Percentiles rank a stretch among this genome's conserved stretches.
Conservation (phyloP, 2,888 invertebrate species). For the Spilarctia lutea region DNA sequence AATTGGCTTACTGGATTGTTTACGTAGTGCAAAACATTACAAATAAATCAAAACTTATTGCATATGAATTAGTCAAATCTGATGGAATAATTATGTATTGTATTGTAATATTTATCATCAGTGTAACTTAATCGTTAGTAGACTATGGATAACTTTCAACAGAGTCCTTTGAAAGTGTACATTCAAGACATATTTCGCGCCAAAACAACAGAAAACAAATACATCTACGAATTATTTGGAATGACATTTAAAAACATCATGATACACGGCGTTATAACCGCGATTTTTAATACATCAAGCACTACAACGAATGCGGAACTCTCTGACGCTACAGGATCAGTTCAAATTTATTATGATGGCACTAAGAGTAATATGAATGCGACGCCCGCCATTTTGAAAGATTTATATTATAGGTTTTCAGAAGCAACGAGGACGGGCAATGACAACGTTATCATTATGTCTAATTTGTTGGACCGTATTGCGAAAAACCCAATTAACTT, state of each 20-base stretch:
- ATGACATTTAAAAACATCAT: slow-evolving; percentile 77
- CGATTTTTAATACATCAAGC: slow-evolving; percentile 64
- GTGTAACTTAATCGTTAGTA: background rate
- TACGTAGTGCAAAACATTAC: background rate
- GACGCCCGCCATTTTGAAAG: slow-evolving; percentile 57
- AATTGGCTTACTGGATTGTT: no score
- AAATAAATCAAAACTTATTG: no score
- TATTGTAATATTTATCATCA: background rate
- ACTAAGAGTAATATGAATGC: slow-evolving; percentile 67
- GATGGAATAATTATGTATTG: background rate
- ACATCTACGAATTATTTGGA: slow-evolving; percentile 75
- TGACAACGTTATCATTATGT: slow-evolving; percentile 66
- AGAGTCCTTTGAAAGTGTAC: slow-evolving; percentile 73
- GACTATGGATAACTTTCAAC: slow-evolving; percentile 59
- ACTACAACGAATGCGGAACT: slow-evolving; percentile 70
- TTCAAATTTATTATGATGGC: slow-evolving; percentile 73
- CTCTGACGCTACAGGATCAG: slow-evolving; percentile 75
- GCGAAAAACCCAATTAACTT: slow-evolving; percentile 61
- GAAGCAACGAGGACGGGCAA: slow-evolving; percentile 62
- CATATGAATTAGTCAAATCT: background rate
- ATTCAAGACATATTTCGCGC: slow-evolving; percentile 81
- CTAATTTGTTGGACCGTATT: slow-evolving; percentile 67
- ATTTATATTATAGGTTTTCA: slow-evolving; percentile 63
- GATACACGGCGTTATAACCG: slow-evolving; percentile 77
- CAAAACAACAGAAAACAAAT: slow-evolving; percentile 68